Evolutionary conservation across 2,888 invertebrate species (phyloP), one percentile per base, ranked within the genome.

Genomic region (Polyommatus icarus): DNA sequence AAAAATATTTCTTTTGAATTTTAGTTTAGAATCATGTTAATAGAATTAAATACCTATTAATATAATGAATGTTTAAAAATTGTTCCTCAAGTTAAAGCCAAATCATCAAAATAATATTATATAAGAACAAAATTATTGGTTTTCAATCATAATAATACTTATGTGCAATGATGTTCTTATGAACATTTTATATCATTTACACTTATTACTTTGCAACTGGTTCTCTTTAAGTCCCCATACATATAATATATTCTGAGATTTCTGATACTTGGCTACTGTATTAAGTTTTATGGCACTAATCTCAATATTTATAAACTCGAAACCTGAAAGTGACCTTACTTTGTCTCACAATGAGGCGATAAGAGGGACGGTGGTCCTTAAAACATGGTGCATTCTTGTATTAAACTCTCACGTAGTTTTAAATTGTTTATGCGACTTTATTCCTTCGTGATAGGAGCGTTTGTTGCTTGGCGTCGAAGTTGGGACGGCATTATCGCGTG

Each of bases 261-360:
- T 81, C 78, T 76, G 77, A 54, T 78, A 77, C 61, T 67, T 20
- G 76, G 79, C 78, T 78, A 72, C 80, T 78, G 81, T 79, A 80
- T 80, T 79, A 77, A 76, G 79, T 79, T 78, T 79, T 76, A 78
- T 76, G 71, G 79, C 79, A 29, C 78, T 80, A 78, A 81, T 80
- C 81, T 82, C 78, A 78, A 82, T 82, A 81, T 81, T 82, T 81
- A 82, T 81, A 79, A 79, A 80, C 67, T 77, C 78, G 76, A 81
- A 81, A 80, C 78, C 32, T 67, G 67, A 67, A 67, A 67, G 67
- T 77, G 78, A 76, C 76, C 79, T 77, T 81, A 77, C 77, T 77
- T 73, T 77, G 77, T 81, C 80, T 79, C 79, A 80, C 82, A 82
- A 82, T 80, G 78, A 77, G 75, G 78, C 80, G 80, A 82, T 80